Base-by-base conservation (phyloP, 2,113 vertebrate species). In the Zosterops japonicus region DNA sequence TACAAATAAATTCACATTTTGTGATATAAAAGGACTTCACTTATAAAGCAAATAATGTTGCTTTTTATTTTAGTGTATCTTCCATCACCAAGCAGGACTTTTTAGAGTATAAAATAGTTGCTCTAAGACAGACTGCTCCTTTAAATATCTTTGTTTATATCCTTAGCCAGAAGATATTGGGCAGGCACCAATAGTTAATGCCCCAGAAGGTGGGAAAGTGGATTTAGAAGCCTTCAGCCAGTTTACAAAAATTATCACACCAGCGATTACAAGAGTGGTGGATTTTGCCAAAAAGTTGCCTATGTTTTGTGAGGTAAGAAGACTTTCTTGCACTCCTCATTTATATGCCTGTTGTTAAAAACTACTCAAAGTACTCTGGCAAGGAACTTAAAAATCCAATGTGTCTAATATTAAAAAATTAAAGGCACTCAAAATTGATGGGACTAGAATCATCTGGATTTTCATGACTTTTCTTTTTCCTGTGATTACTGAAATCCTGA, bases 261-360 rank as follows among this genome's bases (percentile, higher is more conserved):
- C 99, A 98, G 99, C 99, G 98, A 99, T 99, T 98, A 99, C 99
- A 93, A 98, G 99, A 98, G 99, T 99, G 98, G 99, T 99, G 98
- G 99, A 99, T 98, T 99, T 99, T 99, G 99, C 99, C 99, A 99
- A 99, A 99, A 99, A 99, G 98, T 98, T 99, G 98, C 99, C 99
- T 97, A 99, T 99, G 99, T 99, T 99, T 97, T 99, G 99, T 98
- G 99, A 99, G 99, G 99, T 99, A 92, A 97, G 98, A 80, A 88
- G 85, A 77, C 33, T 70, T 93, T 72, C 80, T 78, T 95, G 81
- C 46, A 17, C 67, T 50, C 56, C 42, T 94, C 33, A 35, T 86
- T 88, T 90, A 69, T 81, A 77, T 77, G 49, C 52, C 77, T 86
- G 13, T 78, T 80, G 50, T 87, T 92, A 67, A 86, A 79, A 83